A percentile compares a stretch with the other conserved stretches of the same genome.
These are phyloP conservation scores for Sclerurus mexicanus DNA, from an alignment of 2,113 vertebrate genomes.

Conservation along the genomic window DNA sequence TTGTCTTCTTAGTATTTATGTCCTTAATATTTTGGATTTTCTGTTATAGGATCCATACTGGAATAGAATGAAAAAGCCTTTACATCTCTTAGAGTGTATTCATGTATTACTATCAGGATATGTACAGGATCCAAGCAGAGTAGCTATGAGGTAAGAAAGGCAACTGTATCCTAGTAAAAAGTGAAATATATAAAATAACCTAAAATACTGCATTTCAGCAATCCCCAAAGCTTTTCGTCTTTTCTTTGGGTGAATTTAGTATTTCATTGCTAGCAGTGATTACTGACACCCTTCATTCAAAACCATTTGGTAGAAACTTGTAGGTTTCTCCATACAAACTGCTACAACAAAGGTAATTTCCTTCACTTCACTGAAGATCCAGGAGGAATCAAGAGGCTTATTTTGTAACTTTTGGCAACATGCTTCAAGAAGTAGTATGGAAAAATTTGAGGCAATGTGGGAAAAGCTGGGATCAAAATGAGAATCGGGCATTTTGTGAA, in stretches of 20 bases:
- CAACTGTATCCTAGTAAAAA: slow-evolving; percentile 29
- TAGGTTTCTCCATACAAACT: background rate
- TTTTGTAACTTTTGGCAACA: background rate
- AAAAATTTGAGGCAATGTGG: background rate
- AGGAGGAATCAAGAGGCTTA: background rate
- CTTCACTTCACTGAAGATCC: background rate
- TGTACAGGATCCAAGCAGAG: slow-evolving; percentile 87
- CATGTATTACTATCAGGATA: slow-evolving; percentile 89
- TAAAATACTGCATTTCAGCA: background rate
- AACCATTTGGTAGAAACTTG: background rate
- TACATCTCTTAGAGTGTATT: slow-evolving; percentile 93
- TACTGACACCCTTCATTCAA: background rate
- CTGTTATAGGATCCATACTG: slow-evolving; percentile 89
- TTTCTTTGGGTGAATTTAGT: background rate
- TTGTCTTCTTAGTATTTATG: background rate
- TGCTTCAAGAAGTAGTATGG: background rate
- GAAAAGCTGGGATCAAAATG: background rate
- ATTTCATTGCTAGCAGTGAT: background rate
- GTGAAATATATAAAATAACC: background rate
- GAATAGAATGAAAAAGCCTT: slow-evolving; percentile 90
- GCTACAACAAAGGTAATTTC: background rate
- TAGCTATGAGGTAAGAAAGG: slow-evolving; percentile 81
- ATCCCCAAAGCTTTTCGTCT: background rate
- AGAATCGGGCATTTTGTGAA: background rate
- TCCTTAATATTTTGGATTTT: background rate